Conservation (phyloP, 1,140 invertebrate species). For the Brachionus paranguensis region DNA sequence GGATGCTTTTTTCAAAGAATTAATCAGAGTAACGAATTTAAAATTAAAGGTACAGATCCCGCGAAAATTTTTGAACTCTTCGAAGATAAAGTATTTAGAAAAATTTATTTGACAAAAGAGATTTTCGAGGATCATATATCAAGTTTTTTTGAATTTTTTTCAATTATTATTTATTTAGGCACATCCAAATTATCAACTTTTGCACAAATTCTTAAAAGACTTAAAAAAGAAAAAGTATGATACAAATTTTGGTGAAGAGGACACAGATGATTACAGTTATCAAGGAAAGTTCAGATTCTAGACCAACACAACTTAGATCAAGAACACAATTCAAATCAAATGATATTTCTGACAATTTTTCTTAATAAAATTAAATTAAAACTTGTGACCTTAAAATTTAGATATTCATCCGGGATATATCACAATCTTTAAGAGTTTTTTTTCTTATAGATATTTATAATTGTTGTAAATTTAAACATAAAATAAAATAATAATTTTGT, state of each 20-base stretch:
- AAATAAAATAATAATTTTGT: not conserved
- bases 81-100: not conserved
- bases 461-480: not conserved
- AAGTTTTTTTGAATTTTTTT: not conserved
- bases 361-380: not conserved
- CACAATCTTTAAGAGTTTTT: not conserved
- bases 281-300: slow-evolving; percentile 35
- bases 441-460: not conserved
- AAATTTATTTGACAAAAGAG: no score
- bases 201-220: slow-evolving; percentile 6
- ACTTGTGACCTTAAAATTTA: not conserved
- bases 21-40: slow-evolving; percentile 34
- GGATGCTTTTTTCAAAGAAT: slow-evolving; percentile 13
- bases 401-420: not conserved
- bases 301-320: not conserved
- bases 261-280: not conserved
- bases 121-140: slow-evolving; percentile 12
- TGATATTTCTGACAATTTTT: not conserved
- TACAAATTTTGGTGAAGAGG: slow-evolving; percentile 10
- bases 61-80: not conserved
- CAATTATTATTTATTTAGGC: not conserved
- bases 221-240: slow-evolving; percentile 29
- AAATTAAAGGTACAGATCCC: slow-evolving; percentile 28
- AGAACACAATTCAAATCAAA: not conserved
- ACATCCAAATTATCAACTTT: not conserved